Evolutionary conservation across 2,888 invertebrate species (phyloP).

Genomic region (Harmothoe impar): DNA sequence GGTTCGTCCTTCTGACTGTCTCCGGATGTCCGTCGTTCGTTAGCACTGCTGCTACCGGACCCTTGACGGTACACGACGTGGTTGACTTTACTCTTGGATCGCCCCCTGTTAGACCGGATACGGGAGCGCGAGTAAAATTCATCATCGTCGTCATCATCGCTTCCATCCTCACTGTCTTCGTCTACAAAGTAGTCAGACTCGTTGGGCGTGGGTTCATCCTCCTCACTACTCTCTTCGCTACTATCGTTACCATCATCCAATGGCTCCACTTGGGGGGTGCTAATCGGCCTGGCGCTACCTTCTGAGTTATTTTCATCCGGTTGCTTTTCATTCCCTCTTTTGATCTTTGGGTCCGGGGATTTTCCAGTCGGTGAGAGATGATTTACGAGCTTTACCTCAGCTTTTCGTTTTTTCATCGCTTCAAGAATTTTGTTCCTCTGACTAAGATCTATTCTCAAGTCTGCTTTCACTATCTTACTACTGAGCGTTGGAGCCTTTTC

Average conservation of each 20-base stretch:
- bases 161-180: neutral
- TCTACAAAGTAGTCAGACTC: constrained; percentile 12
- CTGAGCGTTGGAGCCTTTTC: too few relatives aligned
- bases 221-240: neutral
- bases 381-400: too few relatives aligned
- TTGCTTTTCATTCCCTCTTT: too few relatives aligned
- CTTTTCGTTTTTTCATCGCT: too few relatives aligned
- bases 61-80: neutral
- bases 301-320: too few relatives aligned
- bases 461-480: too few relatives aligned
- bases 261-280: neutral
- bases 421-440: too few relatives aligned
- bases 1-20: neutral
- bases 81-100: neutral
- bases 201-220: neutral
- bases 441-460: too few relatives aligned
- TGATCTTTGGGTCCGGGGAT: too few relatives aligned
- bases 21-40: neutral
- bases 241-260: neutral
- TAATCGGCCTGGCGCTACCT: neutral
- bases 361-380: too few relatives aligned
- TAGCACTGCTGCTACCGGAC: neutral
- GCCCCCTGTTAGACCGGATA: neutral
- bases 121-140: neutral
- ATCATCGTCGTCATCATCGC: neutral